A percentile compares a stretch with the other conserved stretches of the same genome.
Evolutionary conservation across 2,113 vertebrate genomes (phyloP).

Genomic region (Archocentrus centrarchus): DNA sequence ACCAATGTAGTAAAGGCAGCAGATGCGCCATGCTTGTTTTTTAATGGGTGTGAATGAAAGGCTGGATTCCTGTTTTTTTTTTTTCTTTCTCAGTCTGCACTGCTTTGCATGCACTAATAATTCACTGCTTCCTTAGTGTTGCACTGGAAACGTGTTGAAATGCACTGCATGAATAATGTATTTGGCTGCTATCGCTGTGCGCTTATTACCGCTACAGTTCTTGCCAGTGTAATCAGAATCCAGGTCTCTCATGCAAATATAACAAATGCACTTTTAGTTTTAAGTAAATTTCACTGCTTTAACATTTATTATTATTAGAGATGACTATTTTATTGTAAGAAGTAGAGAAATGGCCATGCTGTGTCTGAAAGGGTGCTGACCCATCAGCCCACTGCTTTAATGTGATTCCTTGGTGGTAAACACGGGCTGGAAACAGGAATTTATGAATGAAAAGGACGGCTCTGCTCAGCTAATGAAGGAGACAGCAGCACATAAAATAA

Average conservation of each 20-base stretch:
- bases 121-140: conserved; percentile 28
- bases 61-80: background rate
- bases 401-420: conserved; percentile 42
- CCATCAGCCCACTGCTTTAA: conserved; percentile 30
- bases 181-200: conserved; percentile 34
- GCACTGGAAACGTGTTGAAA: conserved; percentile 41
- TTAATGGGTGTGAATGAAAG: conserved; percentile 46
- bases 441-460: conserved; percentile 42
- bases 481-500: background rate
- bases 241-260: conserved; percentile 22
- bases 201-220: conserved; percentile 22
- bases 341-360: background rate
- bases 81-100: background rate
- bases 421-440: conserved; percentile 20
- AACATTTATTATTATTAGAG: background rate
- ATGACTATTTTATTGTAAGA: background rate
- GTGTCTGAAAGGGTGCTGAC: background rate
- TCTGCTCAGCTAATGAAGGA: conserved; percentile 18
- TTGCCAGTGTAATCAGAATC: conserved; percentile 28
- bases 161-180: conserved; percentile 66
- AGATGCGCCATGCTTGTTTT: conserved; percentile 61
- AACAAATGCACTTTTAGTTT: background rate
- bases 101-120: conserved; percentile 19
- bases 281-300: background rate
- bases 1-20: conserved; percentile 45